phyloP scores from a whole-genome alignment of 1,140 invertebrate species.

The Cephus cinctus region DNA sequence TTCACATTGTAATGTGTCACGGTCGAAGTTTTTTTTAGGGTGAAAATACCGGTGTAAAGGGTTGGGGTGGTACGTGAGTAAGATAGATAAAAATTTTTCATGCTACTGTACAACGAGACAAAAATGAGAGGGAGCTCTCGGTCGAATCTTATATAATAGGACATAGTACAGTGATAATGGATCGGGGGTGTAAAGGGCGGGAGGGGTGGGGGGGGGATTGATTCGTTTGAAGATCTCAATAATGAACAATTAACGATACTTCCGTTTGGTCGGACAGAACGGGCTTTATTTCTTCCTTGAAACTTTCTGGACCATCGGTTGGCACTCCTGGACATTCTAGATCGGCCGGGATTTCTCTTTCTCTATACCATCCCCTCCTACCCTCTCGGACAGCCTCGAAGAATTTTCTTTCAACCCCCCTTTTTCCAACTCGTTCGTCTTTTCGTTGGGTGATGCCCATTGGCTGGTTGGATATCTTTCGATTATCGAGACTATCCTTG shows the following conservation, averaged over 20 bases:
- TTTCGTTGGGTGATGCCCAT: slow-evolving; percentile 29
- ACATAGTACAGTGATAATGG: too few species aligned
- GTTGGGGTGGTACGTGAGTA: too few species aligned
- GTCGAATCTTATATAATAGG: too few species aligned
- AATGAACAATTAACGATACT: slow-evolving; percentile 20
- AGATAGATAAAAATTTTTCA: too few species aligned
- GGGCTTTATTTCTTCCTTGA: slow-evolving; percentile 7
- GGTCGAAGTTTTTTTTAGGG: too few species aligned
- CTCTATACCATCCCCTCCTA: slow-evolving; percentile 17
- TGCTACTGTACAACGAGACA: too few species aligned
- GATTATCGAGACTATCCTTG: slow-evolving; percentile 50
- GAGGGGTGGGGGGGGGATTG: background rate
- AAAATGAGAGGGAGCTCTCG: too few species aligned
- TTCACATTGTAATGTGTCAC: too few species aligned
- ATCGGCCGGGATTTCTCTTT: slow-evolving; percentile 17
- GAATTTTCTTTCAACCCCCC: slow-evolving; percentile 12
- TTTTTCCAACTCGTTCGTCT: slow-evolving; percentile 12
- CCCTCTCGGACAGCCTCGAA: slow-evolving; percentile 11
- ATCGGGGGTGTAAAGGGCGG: background rate
- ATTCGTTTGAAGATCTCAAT: slow-evolving; percentile 5
- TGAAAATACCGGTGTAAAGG: too few species aligned
- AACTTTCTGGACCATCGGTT: background rate
- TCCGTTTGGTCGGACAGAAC: slow-evolving; percentile 21
- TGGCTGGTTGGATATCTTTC: slow-evolving; percentile 46
- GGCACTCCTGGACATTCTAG: background rate